Base-by-base conservation (phyloP, 2,113 vertebrate species). In the Plectropomus leopardus region DNA sequence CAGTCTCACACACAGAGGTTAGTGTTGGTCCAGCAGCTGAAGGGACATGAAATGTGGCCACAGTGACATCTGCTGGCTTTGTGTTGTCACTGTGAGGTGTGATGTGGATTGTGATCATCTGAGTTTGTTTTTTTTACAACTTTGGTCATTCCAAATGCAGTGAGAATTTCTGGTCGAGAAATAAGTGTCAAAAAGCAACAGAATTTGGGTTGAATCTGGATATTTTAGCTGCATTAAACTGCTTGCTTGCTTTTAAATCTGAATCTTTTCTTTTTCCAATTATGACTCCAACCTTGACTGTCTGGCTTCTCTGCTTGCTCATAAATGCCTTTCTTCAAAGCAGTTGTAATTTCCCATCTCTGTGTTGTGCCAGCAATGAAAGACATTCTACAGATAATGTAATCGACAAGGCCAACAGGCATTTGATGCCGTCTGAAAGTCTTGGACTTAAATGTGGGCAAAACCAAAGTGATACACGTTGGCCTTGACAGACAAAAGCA, bases 21-120 rank as follows among this genome's bases (percentile, higher is more conserved):
- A 23, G 44, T 57, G 65, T 30, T 1, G 1, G 14, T 48, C 5
- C 24, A 24, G 34, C 63, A 54, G 51, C 42, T 71, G 59, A n/a
- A 2, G 1, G 23, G 30, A 28, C 58, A 50, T 78, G 74, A 58
- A 71, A 71, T 86, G 84, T 63, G 78, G 21, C 87, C 92, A 95
- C 92, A 96, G 94, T 93, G 95, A 94, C 95, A 94, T 84, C 95
- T 93, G 93, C 92, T 94, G 95, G 90, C 50, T 53, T 28, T 63
- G 1, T 45, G 10, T n/a, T 76, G 28, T 45, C n/a, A 59, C 36
- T 72, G 32, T 58, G 24, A 34, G 19, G 17, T 16, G 64, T 7
- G 28, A 5, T 36, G 9, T 71, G 15, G 61, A 47, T 28, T 8
- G 24, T 26, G 21, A 13, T 51, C 9, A 59, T 61, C 42, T n/a